Conservation (phyloP, 2,797 vertebrate genomes). For the Coregonus ussuriensis region DNA sequence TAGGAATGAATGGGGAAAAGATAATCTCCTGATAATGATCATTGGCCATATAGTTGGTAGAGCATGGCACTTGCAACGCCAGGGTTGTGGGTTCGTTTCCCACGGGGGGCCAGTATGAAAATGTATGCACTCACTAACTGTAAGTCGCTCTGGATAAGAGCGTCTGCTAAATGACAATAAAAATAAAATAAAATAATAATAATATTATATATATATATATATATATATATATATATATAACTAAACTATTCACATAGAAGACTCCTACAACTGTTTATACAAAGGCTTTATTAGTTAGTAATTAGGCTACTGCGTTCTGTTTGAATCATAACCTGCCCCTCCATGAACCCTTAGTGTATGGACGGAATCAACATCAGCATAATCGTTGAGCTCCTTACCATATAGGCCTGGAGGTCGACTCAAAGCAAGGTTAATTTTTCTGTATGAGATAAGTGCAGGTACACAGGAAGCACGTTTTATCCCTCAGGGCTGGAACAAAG, state of each 20-base stretch:
- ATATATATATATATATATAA: not conserved
- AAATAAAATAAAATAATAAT: too few relatives aligned
- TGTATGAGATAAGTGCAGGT: conserved; percentile 41
- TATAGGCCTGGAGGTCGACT: not conserved
- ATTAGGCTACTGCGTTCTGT: not conserved
- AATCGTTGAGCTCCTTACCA: conserved; percentile 3
- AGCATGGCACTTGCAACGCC: too few relatives aligned
- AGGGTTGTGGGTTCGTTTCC: too few relatives aligned
- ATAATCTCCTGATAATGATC: not conserved
- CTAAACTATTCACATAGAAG: not conserved
- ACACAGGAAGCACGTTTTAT: conserved; percentile 49
- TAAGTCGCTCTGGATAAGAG: too few relatives aligned
- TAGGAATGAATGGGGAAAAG: not conserved
- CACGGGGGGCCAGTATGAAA: too few relatives aligned
- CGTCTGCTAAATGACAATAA: too few relatives aligned
- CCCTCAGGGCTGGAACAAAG: conserved; percentile 36
- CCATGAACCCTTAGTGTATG: not conserved
- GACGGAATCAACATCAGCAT: conserved; percentile 6
- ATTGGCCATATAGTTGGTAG: not conserved
- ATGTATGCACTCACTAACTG: too few relatives aligned
- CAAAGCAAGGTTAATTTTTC: conserved; percentile 30
- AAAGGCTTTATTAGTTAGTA: not conserved
- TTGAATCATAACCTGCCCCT: not conserved
- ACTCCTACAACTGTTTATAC: not conserved
- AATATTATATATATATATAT: too few relatives aligned